phyloP scores from a whole-genome alignment of 2,888 invertebrate species.

The Scaptomyza parva region DNA sequence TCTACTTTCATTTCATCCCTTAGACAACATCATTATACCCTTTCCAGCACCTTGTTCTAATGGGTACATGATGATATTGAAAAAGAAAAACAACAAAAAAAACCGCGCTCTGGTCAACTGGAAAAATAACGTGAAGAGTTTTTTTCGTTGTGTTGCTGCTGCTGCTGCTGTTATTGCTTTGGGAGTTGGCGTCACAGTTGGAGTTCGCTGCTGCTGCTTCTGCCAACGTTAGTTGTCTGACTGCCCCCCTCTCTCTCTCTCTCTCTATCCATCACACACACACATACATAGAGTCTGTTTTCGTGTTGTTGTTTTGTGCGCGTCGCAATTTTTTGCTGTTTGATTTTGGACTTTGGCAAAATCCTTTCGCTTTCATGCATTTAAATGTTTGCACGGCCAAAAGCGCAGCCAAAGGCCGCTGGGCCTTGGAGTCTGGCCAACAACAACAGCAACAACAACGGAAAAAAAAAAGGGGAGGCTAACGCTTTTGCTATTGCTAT shows the following conservation, averaged over 20 bases:
- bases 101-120: constrained; percentile 71
- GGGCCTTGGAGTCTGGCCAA: constrained; percentile 15
- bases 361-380: constrained; percentile 85
- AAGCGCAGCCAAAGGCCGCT: constrained; percentile 49
- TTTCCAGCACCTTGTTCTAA: not conserved
- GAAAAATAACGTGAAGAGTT: constrained; percentile 65
- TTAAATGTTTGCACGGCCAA: constrained; percentile 74
- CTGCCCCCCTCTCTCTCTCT: constrained; percentile 10
- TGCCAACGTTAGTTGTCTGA: constrained; percentile 60
- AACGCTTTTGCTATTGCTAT: constrained; percentile 8
- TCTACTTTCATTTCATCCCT: too few species aligned
- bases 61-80: not conserved
- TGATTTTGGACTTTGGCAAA: constrained; percentile 79
- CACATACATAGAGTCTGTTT: not conserved
- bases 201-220: constrained; percentile 17
- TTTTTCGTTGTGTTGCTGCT: too few species aligned
- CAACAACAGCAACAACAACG: too few species aligned
- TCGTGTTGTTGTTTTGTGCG: constrained; percentile 57
- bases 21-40: not conserved
- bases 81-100: constrained; percentile 38
- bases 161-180: constrained; percentile 5
- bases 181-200: constrained; percentile 35
- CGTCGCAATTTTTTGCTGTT: constrained; percentile 72
- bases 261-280: constrained; percentile 3
- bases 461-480: not conserved